Evolutionary conservation across 2,888 invertebrate species (phyloP), one percentile per base, ranked within the genome.

Genomic region (Meiosimyza platycephala): DNA sequence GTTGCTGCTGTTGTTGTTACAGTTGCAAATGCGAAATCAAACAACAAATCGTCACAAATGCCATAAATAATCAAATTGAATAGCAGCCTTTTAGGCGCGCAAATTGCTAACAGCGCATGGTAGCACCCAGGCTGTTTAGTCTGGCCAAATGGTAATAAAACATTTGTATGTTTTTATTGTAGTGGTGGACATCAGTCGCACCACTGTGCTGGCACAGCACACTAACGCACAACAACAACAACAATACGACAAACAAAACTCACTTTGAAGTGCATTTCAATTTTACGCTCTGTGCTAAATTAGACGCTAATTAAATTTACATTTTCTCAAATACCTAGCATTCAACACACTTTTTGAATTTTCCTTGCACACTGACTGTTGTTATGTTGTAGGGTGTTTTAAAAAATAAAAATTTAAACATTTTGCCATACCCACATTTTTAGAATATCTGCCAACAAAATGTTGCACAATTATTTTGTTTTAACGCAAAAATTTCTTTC

Each of bases 241-340:
- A n/a, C n/a, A n/a, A n/a, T n/a, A 40, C 3, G 40, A 40, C 3
- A 40, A 40, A 40, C n/a, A n/a, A 33, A 13, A 51, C 33, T 33
- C 33, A 55, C 47, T 66, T 55, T 22, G 40, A 55, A 50, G 22
- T 59, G 47, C 47, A 55, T 78, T 79, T 78, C 78, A 78, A 79
- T 78, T 79, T 78, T 77, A 78, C 77, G 78, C 78, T 76, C 76
- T 75, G 78, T 77, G 72, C 77, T 71, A 77, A 78, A 78, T 79
- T 78, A 78, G 78, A 77, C 77, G 77, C 79, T 79, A 79, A 79
- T 79, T 79, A 79, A 79, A 79, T 79, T 79, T 77, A 74, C 79
- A 79, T 79, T 78, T 78, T 75, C 76, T 74, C 59, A 40, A 40
- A 7, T 7, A 40, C 40, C 40, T 9, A 40, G 40, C 2, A 40